Evolutionary conservation across 2,797 vertebrate genomes (phyloP).

Genomic region (Agapornis canus): DNA sequence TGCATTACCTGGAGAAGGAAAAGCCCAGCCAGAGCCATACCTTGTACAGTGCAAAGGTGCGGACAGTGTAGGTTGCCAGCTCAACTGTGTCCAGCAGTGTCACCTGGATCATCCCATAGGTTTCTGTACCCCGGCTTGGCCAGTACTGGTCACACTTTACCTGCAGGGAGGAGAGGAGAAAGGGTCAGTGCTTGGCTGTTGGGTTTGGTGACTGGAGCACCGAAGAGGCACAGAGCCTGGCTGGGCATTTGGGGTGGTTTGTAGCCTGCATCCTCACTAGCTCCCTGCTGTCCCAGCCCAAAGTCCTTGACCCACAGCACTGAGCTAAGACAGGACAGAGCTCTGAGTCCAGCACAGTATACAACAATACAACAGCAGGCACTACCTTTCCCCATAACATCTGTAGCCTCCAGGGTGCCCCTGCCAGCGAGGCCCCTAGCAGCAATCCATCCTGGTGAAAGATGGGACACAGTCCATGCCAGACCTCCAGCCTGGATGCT

Average conservation of each 20-base stretch:
- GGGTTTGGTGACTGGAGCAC: no score
- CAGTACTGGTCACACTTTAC: constrained; percentile 98
- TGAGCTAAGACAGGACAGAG: not conserved
- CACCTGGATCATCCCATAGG: constrained; percentile 92
- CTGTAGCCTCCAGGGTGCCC: rapidly evolving
- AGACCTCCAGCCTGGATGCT: not conserved
- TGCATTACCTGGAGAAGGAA: not conserved
- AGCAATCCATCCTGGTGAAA: not conserved
- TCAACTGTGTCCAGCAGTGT: constrained; percentile 92
- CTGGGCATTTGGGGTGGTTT: not conserved
- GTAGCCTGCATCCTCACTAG: not conserved
- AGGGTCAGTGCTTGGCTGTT: not conserved
- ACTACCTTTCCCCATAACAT: rapidly evolving
- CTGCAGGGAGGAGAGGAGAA: constrained; percentile 66
- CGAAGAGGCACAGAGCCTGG: no score
- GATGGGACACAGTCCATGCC: not conserved
- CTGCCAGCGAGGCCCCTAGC: rapidly evolving
- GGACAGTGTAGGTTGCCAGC: constrained; percentile 90
- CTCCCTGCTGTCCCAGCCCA: not conserved
- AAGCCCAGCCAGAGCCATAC: constrained; percentile 58
- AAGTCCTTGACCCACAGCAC: not conserved
- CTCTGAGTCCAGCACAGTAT: not conserved
- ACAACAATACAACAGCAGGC: not conserved
- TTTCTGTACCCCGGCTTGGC: constrained; percentile 86
- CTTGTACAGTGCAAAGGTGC: constrained; percentile 93